A percentile compares a stretch with the other conserved stretches of the same genome.
Conservation (phyloP, 2,113 vertebrate genomes). For the Entomyzon cyanotis region DNA sequence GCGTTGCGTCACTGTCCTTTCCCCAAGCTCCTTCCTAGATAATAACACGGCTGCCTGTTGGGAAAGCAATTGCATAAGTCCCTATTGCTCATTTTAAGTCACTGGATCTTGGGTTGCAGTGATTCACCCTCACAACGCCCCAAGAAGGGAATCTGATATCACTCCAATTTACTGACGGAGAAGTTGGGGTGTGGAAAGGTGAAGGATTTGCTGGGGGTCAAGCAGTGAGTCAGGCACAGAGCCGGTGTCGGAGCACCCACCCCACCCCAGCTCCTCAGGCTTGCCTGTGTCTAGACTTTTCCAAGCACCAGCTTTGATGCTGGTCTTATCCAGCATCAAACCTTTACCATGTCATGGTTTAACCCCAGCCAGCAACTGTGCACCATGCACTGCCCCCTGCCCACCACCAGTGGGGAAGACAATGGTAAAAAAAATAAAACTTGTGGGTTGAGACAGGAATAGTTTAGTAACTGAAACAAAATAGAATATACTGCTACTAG, state of each 20-base stretch:
- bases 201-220: slow-evolving; percentile 28
- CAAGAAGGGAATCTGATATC: not conserved
- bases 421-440: not conserved
- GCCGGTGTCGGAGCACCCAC: fast-evolving
- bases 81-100: not conserved
- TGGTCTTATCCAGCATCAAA: not conserved
- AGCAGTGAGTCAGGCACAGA: not conserved
- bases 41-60: not conserved
- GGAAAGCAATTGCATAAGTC: slow-evolving; percentile 37
- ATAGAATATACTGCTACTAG: not conserved
- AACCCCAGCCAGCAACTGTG: not conserved
- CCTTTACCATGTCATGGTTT: not conserved
- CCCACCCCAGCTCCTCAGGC: not conserved
- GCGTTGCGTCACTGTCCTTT: not conserved
- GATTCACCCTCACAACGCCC: slow-evolving; percentile 42
- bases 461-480: not conserved
- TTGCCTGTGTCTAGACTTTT: not conserved
- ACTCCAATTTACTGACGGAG: not conserved
- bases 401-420: not conserved
- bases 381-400: not conserved
- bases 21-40: not conserved
- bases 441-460: not conserved
- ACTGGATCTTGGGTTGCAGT: not conserved
- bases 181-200: slow-evolving; percentile 23
- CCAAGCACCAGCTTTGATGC: not conserved